Evolutionary conservation across 2,113 vertebrate genomes (phyloP).

Genomic region (Phalacrocorax aristotelis): DNA sequence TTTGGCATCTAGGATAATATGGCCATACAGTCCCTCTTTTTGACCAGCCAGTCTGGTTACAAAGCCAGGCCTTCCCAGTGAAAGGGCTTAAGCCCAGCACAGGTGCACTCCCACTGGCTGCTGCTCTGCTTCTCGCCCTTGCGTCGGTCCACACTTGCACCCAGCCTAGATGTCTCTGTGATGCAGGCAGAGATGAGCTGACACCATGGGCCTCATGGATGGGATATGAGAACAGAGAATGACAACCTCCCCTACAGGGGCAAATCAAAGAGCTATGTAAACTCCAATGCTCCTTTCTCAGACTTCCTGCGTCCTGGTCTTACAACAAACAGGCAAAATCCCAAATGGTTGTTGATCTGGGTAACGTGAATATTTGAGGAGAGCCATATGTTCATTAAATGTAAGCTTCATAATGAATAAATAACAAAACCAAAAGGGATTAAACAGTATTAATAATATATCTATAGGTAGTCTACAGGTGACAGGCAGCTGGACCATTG

Average conservation of each 20-base stretch:
- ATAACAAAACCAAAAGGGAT: background rate
- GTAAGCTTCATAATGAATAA: background rate
- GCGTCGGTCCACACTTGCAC: fast-evolving
- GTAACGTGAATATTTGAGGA: background rate
- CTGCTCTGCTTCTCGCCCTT: background rate
- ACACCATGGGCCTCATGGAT: fast-evolving
- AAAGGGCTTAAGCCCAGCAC: background rate
- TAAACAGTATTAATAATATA: background rate
- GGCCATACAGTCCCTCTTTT: background rate
- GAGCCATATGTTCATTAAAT: background rate
- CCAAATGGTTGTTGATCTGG: background rate
- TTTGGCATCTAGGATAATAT: background rate
- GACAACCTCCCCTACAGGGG: background rate
- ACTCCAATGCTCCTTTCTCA: background rate
- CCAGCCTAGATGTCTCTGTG: background rate
- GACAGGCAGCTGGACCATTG: background rate
- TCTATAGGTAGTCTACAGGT: background rate
- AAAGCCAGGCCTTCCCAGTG: background rate
- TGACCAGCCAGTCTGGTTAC: background rate
- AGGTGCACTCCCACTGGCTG: background rate
- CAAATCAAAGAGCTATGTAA: fast-evolving
- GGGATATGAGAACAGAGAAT: background rate
- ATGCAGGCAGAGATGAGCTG: background rate
- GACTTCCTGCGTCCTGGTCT: fast-evolving
- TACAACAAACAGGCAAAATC: background rate